These are phyloP conservation scores for Lasioglossum pauxillum DNA, from an alignment of 2,888 invertebrate species.

Conservation along the genomic window DNA sequence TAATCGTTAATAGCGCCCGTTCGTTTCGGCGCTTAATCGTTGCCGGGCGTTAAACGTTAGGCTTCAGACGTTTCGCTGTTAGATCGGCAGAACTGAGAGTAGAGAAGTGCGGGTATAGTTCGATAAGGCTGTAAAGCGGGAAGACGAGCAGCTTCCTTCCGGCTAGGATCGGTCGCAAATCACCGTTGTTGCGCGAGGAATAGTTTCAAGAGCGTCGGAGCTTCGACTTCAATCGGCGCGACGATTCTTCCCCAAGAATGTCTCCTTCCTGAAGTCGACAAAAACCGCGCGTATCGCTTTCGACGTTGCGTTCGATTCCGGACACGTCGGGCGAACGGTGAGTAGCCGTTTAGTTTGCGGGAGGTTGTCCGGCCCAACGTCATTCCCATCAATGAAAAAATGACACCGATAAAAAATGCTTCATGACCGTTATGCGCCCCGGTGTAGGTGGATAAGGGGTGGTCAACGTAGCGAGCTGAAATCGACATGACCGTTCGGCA, in stretches of 20 bases:
- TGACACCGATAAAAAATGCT: constrained; percentile 65
- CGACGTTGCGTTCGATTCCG: too few species aligned
- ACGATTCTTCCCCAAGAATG: background rate
- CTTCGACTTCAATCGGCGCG: constrained; percentile 65
- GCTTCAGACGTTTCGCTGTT: constrained; percentile 59
- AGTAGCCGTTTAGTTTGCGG: background rate
- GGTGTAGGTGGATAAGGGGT: constrained; percentile 64
- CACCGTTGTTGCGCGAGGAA: constrained; percentile 83
- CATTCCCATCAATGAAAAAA: constrained; percentile 63
- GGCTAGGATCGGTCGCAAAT: constrained; percentile 82
- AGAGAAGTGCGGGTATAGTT: constrained; percentile 21
- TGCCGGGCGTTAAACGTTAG: constrained; percentile 46
- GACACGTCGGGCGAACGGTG: background rate
- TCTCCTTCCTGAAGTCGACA: background rate
- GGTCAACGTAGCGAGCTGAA: constrained; percentile 72
- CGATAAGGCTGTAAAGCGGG: constrained; percentile 22
- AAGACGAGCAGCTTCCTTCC: constrained; percentile 72
- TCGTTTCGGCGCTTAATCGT: constrained; percentile 82
- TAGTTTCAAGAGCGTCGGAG: constrained; percentile 82
- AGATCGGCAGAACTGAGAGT: constrained; percentile 29
- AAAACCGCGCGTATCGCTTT: too few species aligned
- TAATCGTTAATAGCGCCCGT: constrained; percentile 83
- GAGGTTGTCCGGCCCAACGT: background rate
- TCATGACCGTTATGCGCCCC: constrained; percentile 61
- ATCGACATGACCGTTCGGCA: constrained; percentile 80